These are phyloP conservation scores for Xenentodon cancila DNA, from an alignment of 2,797 vertebrate species.

Conservation along the genomic window DNA sequence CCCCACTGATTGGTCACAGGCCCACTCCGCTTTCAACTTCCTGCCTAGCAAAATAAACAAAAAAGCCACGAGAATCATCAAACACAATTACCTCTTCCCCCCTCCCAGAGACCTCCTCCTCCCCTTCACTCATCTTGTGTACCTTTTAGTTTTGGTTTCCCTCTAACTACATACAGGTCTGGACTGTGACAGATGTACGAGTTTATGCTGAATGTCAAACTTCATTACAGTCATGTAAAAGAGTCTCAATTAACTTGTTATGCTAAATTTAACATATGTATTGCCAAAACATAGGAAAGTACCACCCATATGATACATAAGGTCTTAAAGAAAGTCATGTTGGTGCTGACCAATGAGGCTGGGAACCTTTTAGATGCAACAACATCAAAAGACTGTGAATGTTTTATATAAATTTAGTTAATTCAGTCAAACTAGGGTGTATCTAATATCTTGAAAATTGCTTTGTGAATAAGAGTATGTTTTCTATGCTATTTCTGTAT, in stretches of 20 bases:
- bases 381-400: too few species aligned
- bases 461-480: too few species aligned
- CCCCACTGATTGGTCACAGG: slow-evolving; percentile 69
- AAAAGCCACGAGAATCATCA: slow-evolving; percentile 50
- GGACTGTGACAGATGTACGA: slow-evolving; percentile 51
- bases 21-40: slow-evolving; percentile 57
- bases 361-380: not conserved
- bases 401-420: too few species aligned
- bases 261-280: not conserved
- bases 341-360: not conserved
- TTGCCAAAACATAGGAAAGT: not conserved
- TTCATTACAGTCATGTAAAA: slow-evolving; percentile 43
- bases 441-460: too few species aligned
- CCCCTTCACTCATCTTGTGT: slow-evolving; percentile 13
- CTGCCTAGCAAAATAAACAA: slow-evolving; percentile 69
- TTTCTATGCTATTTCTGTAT: too few species aligned
- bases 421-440: too few species aligned
- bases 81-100: slow-evolving; percentile 55
- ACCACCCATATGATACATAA: not conserved
- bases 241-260: slow-evolving; percentile 17
- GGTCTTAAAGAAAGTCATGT: not conserved
- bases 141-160: slow-evolving; percentile 32
- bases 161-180: slow-evolving; percentile 36
- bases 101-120: not conserved
- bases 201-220: slow-evolving; percentile 61